Base-by-base conservation (phyloP, 1,140 invertebrate genomes). In the Adoxophyes honmai region DNA sequence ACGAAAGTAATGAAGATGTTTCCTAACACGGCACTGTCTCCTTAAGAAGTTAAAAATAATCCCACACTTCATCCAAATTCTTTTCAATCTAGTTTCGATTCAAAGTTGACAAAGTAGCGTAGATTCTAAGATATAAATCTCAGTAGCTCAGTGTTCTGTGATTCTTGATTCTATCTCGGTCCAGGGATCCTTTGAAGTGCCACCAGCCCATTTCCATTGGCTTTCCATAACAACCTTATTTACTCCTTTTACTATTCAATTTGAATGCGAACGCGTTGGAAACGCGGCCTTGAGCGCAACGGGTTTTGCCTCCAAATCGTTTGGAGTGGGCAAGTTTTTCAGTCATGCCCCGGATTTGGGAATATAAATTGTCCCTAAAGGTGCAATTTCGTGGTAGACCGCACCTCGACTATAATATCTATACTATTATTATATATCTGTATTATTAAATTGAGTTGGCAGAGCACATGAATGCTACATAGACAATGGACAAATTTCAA, bases 281-380 rank as follows among this genome's bases (percentile, higher is more conserved):
- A 28, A 48, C 16, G 9, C 16, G 28, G 11, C 21, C 18, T 15
- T 44, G n/a, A 6, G 2, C 16, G 11, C 9, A 21, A 7, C n/a
- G 42, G 42, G 21, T 48, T 28, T 28, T 6, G 42, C 10, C 21
- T 18, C 10, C 21, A 48, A n/a, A 18, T 48, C n/a, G 21, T 21
- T 14, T 21, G 39, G 6, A 13, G 28, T 18, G 21, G 2, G 21
- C n/a, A n/a, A 11, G 10, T 38, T 13, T 33, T 48, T 33, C 42
- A 44, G 13, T 44, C 10, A 44, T 18, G 39, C n/a, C 15, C 21
- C 21, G 7, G 42, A 48, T 48, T 48, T 48, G 21, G 10, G 42
- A 48, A 33, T 48, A 48, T 28, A 48, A 33, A 48, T 48, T 48
- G 16, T 48, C 42, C 42, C 42, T 48, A 10, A 33, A n/a, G 39